Conservation (phyloP, 2,888 invertebrate species). For the Abscondita cerata region DNA sequence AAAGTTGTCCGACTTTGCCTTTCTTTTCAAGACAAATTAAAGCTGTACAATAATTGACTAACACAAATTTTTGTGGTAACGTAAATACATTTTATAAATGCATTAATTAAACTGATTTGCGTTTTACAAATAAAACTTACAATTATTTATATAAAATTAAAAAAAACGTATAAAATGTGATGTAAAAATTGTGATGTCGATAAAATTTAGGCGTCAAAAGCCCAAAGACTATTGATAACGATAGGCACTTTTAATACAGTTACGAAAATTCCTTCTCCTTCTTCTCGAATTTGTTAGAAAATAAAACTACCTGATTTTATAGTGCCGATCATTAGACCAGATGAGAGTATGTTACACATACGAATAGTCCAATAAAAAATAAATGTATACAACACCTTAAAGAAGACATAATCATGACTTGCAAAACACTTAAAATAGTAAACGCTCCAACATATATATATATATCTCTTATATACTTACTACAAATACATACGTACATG, state of each 20-base stretch:
- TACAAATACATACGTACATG: slow-evolving; percentile 36
- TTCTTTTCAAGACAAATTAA: slow-evolving; percentile 15
- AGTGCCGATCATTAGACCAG: slow-evolving; percentile 24
- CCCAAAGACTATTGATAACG: slow-evolving; percentile 37
- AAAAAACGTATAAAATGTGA: slow-evolving; percentile 46
- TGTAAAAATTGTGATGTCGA: slow-evolving; percentile 39
- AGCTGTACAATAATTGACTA: slow-evolving; percentile 18
- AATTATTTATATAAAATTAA: slow-evolving; percentile 46
- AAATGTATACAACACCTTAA: slow-evolving; percentile 28
- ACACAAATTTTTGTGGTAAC: slow-evolving; percentile 51
- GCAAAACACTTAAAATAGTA: slow-evolving; percentile 36
- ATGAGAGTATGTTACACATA: slow-evolving; percentile 34
- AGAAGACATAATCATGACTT: slow-evolving; percentile 35
- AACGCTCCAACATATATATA: slow-evolving; percentile 28
- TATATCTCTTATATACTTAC: slow-evolving; percentile 30
- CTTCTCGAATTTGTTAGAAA: no score
- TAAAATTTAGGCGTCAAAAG: slow-evolving; percentile 23
- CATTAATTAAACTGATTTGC: slow-evolving; percentile 42
- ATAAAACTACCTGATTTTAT: no score
- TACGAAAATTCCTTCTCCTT: no score
- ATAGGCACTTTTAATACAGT: no score
- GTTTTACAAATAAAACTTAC: slow-evolving; percentile 38
- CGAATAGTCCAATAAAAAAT: slow-evolving; percentile 32
- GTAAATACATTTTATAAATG: slow-evolving; percentile 48
- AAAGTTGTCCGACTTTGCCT: neutral